Evolutionary conservation across 2,113 vertebrate species (phyloP).

Genomic region (Ammospiza nelsoni): DNA sequence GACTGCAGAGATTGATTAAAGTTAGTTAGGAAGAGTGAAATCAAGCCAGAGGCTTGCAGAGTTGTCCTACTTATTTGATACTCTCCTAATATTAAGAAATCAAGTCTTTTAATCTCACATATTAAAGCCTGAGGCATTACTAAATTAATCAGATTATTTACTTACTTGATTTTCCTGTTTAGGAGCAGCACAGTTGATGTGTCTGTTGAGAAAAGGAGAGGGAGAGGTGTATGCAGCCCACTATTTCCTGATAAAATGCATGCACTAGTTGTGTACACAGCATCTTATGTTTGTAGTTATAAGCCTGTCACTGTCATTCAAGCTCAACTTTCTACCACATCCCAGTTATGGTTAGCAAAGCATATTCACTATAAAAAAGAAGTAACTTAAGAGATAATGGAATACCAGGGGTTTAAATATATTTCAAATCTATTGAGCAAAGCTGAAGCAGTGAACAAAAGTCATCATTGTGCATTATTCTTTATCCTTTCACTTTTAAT

Average conservation of each 20-base stretch:
- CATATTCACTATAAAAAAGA: not conserved
- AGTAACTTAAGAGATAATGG: not conserved
- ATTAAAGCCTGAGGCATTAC: not conserved
- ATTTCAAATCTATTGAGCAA: not conserved
- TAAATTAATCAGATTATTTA: constrained; percentile 10
- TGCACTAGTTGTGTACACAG: not conserved
- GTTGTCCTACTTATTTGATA: not conserved
- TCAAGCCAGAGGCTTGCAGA: not conserved
- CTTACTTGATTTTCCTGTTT: not conserved
- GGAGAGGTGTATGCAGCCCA: not conserved
- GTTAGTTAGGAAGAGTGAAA: not conserved
- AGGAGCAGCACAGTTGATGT: not conserved
- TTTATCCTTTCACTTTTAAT: not conserved
- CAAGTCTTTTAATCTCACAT: not conserved
- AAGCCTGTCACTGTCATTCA: not conserved
- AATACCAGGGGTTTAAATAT: not conserved
- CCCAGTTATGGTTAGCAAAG: not conserved
- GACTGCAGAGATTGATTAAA: not conserved
- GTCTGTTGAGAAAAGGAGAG: not conserved
- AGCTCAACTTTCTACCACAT: not conserved
- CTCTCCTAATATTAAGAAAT: constrained; percentile 2
- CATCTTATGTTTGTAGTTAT: not conserved
- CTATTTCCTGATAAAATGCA: not conserved
- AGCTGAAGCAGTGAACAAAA: not conserved
- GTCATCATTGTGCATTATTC: not conserved